Conservation (phyloP, 2,797 vertebrate species). For the Helicolenus hilgendorfi region DNA sequence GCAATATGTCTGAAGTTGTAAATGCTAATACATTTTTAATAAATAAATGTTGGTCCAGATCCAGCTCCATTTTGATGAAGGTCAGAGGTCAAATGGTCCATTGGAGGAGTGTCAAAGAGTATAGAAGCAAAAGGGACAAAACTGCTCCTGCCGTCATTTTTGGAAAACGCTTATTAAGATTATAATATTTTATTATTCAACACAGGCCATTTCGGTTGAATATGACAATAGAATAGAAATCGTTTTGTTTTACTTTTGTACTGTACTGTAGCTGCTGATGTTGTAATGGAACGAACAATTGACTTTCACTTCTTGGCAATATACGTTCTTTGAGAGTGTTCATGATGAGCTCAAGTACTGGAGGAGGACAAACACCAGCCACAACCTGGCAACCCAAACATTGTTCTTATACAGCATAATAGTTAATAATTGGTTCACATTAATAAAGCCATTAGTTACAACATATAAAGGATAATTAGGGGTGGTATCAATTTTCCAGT, state of each 20-base stretch:
- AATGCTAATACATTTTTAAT: neutral
- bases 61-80: neutral
- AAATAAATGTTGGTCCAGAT: neutral
- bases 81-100: neutral
- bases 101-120: neutral
- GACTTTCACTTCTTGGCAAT: too few species aligned
- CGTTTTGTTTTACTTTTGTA: too few species aligned
- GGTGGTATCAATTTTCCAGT: neutral
- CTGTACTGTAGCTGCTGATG: too few species aligned
- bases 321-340: neutral
- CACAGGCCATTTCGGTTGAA: too few species aligned
- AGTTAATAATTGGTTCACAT: neutral
- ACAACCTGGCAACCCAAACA: neutral
- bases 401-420: neutral
- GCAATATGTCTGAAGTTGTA: neutral
- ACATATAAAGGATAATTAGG: neutral
- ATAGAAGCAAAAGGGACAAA: too few species aligned
- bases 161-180: fast-evolving
- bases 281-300: too few species aligned
- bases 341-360: neutral
- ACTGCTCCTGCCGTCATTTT: fast-evolving
- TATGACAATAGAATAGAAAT: too few species aligned
- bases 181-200: too few species aligned
- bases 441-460: neutral
- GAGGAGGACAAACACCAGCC: neutral